A percentile compares a stretch with the other conserved stretches of the same genome.
Conservation (phyloP, 2,888 invertebrate species). For the Troglohyphantes excavatus region DNA sequence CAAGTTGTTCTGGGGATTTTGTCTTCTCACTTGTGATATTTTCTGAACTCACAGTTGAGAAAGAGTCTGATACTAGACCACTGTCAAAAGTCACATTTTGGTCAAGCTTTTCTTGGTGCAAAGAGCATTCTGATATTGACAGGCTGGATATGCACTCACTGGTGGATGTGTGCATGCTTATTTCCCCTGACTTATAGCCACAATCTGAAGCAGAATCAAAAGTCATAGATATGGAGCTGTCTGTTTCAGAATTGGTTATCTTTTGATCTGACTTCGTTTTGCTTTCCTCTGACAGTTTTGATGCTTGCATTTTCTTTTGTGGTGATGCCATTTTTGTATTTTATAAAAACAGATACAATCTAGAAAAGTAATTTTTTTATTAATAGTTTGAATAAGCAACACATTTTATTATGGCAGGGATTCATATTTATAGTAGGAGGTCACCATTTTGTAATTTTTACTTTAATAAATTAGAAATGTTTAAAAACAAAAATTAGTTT, state of each 20-base stretch:
- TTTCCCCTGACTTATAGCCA: slow-evolving; percentile 74
- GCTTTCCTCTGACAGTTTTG: background rate
- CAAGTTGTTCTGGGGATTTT: slow-evolving; percentile 1
- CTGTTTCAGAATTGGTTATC: slow-evolving; percentile 34
- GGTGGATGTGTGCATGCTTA: slow-evolving; percentile 21
- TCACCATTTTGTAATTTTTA: too few relatives aligned
- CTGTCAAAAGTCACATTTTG: slow-evolving; percentile 69
- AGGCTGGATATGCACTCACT: slow-evolving; percentile 30
- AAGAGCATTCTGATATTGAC: slow-evolving; percentile 17
- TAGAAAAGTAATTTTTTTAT: background rate
- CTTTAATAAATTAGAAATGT: too few relatives aligned
- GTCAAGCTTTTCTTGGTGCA: slow-evolving; percentile 22
- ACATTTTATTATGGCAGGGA: too few relatives aligned
- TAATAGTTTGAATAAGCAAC: too few relatives aligned
- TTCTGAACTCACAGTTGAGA: slow-evolving; percentile 41
- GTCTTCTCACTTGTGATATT: background rate
- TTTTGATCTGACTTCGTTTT: slow-evolving; percentile 11
- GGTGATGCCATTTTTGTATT: slow-evolving; percentile 16
- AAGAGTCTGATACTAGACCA: slow-evolving; percentile 69
- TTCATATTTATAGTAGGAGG: too few relatives aligned
- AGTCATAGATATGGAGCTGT: slow-evolving; percentile 73
- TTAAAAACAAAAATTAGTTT: too few relatives aligned
- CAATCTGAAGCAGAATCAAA: slow-evolving; percentile 69
- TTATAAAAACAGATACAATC: background rate
- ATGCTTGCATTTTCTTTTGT: background rate